Conservation (phyloP, 1,140 invertebrate genomes). For the Zaprionus gabonicus region DNA sequence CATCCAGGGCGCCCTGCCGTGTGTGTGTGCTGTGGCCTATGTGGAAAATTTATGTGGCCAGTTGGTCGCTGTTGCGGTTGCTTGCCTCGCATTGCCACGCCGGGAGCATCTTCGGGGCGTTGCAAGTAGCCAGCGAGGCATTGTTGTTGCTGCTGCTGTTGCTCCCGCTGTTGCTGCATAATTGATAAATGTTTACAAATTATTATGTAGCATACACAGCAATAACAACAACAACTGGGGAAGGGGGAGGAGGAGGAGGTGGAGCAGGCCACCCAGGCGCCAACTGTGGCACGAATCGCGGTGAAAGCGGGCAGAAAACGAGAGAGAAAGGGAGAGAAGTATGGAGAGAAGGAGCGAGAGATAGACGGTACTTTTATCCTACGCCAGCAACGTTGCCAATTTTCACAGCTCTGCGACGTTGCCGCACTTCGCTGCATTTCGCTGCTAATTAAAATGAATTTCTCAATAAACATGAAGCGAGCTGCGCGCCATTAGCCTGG, state of each 20-base stretch:
- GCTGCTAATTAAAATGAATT: constrained; percentile 77
- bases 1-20: constrained; percentile 42
- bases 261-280: constrained; percentile 63
- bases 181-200: constrained; percentile 82
- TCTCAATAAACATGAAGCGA: constrained; percentile 21
- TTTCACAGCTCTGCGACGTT: constrained; percentile 48
- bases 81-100: constrained; percentile 9
- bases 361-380: not conserved
- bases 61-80: constrained; percentile 29
- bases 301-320: constrained; percentile 48
- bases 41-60: constrained; percentile 77
- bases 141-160: constrained; percentile 49
- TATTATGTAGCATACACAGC: constrained; percentile 76
- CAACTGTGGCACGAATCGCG: constrained; percentile 9
- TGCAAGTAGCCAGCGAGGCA: constrained; percentile 35
- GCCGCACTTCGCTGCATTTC: constrained; percentile 34
- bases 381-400: constrained; percentile 18
- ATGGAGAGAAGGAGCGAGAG: not conserved
- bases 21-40: constrained; percentile 53
- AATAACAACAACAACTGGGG: not conserved
- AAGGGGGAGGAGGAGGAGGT: not conserved
- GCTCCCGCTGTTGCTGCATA: constrained; percentile 74
- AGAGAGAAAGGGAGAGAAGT: not conserved
- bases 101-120: constrained; percentile 49
- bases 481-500: not conserved